Evolutionary conservation across 2,888 invertebrate genomes (phyloP), one percentile per base, ranked within the genome.

Genomic region (Synergus umbraculus): DNA sequence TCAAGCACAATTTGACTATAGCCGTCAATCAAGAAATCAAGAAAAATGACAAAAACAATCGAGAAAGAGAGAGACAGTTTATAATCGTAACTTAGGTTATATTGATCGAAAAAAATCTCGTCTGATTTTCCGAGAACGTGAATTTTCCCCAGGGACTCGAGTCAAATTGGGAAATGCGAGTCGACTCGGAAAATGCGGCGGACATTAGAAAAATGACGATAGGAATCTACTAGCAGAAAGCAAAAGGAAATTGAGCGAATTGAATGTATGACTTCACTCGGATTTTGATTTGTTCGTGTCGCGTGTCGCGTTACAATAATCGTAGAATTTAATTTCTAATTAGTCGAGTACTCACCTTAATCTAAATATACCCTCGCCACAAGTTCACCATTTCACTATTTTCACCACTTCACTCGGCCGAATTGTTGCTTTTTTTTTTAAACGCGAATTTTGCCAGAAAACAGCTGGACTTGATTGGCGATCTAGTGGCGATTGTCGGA

Each of bases 301-400:
- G 67, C 66, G 54, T 78, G 78, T 81, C 63, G 79, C 43, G 79
- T 77, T 43, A 41, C 10, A 13, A 37, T 22, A 58, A 44, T 67
- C 64, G 37, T 4, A 37, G 63, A 76, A 37, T 60, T 54, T 44
- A 58, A 49, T 79, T 77, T 63, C 15, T 41, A 22, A 10, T n/a
- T 18, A 46, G 79, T 67, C 76, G 64, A 83, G 60, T 84, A 87
- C 89, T 89, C 87, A 89, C 90, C 86, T 88, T 82, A 84, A 83
- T 87, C 87, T 87, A 87, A 88, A 87, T 85, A 86, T 87, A 87
- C 83, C 85, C 86, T 78, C 85, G 82, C 86, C 85, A 87, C 86
- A 85, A 85, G 83, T 86, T 85, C 87, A 89, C 87, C 90, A 89
- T 88, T 85, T 88, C 88, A 87, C 89, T 85, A 87, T 86, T 87